These are phyloP conservation scores for Halcyon smyrnensis DNA, from an alignment of 2,797 vertebrate species.

Conservation along the genomic window DNA sequence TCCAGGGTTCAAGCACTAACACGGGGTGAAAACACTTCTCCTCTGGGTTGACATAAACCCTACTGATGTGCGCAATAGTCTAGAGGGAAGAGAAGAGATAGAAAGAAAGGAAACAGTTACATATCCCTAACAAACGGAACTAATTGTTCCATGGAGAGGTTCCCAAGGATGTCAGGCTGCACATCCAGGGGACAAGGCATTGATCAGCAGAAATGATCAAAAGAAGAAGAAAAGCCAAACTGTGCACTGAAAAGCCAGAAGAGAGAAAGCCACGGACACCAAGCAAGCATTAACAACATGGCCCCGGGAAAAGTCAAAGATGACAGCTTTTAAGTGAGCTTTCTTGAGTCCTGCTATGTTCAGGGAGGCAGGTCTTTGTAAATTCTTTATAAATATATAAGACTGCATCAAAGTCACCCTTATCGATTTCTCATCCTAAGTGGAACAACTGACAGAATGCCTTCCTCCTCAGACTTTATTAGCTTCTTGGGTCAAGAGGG, in stretches of 20 bases:
- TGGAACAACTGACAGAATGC: not conserved
- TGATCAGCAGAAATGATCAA: not conserved
- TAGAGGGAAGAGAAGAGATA: not conserved
- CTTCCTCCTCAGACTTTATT: not conserved
- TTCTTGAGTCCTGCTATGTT: not conserved
- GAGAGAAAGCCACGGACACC: not conserved
- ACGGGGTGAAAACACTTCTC: not conserved
- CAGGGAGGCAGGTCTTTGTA: not conserved
- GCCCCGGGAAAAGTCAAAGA: not conserved
- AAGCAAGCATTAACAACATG: not conserved
- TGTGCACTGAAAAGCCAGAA: not conserved
- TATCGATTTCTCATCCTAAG: not conserved
- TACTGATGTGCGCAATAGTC: not conserved
- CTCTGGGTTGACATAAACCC: not conserved
- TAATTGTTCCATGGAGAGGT: not conserved
- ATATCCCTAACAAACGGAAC: not conserved
- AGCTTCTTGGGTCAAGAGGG: not conserved
- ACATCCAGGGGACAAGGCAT: not conserved
- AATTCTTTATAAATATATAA: not conserved
- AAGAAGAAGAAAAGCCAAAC: not conserved
- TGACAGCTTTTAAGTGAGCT: not conserved
- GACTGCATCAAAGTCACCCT: not conserved
- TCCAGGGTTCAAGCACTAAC: not conserved
- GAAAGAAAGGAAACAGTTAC: not conserved
- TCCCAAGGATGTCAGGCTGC: not conserved